These are phyloP conservation scores for Andricus curvator DNA, from an alignment of 2,888 invertebrate species.

Conservation along the genomic window DNA sequence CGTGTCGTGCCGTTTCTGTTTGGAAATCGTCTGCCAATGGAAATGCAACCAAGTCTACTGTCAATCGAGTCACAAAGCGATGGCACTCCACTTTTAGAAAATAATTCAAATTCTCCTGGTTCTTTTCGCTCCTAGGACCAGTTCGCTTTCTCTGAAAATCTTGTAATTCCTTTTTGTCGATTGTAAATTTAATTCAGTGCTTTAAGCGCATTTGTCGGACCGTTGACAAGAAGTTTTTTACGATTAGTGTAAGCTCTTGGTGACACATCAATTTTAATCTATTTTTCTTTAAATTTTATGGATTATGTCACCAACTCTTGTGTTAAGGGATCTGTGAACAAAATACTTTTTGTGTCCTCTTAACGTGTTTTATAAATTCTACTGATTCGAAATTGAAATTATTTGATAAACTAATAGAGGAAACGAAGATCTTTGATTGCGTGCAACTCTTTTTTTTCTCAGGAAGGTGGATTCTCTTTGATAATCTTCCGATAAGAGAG, in stretches of 20 bases:
- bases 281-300: neutral
- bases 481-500: slow-evolving; percentile 24
- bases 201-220: neutral
- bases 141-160: neutral
- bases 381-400: neutral
- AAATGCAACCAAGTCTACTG: slow-evolving; percentile 71
- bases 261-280: slow-evolving; percentile 14
- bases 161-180: neutral
- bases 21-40: slow-evolving; percentile 72
- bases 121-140: neutral
- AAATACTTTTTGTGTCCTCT: slow-evolving; percentile 5
- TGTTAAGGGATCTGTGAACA: slow-evolving; percentile 13
- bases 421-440: slow-evolving; percentile 15
- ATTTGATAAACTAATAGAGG: neutral
- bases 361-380: neutral
- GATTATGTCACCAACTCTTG: neutral
- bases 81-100: neutral
- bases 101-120: neutral
- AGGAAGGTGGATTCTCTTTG: slow-evolving; percentile 6
- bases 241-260: slow-evolving; percentile 7
- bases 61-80: slow-evolving; percentile 20
- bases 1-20: slow-evolving; percentile 58
- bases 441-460: neutral
- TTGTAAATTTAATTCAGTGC: neutral
- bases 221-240: neutral